Conservation (phyloP, 2,888 invertebrate species). For the Gasteruption jaculator region DNA sequence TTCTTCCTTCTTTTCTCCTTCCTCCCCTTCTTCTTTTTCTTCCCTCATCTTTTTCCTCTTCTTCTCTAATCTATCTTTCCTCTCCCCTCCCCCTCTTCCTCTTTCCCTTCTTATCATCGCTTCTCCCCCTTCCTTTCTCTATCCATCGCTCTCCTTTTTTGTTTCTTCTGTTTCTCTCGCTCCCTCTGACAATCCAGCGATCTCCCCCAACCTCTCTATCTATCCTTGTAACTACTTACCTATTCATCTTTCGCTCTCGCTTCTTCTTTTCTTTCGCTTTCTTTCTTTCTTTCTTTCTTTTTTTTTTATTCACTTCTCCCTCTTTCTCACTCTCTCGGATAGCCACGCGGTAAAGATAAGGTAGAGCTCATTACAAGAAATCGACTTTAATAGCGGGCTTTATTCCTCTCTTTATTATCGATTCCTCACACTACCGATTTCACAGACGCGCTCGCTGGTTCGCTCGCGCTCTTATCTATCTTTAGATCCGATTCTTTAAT, state of each 20-base stretch:
- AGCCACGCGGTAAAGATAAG: neutral
- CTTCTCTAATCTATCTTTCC: conserved; percentile 3
- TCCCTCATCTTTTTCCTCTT: conserved; percentile 9
- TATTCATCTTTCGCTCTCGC: neutral
- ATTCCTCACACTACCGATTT: no score
- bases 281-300: neutral
- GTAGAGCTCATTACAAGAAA: conserved; percentile 5
- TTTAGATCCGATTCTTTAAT: neutral
- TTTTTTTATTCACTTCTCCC: no score
- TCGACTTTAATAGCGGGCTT: no score
- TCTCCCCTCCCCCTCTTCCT: conserved; percentile 14
- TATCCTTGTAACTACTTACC: conserved; percentile 1
- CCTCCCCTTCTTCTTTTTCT: conserved; percentile 8
- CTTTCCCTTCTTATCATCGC: conserved; percentile 5
- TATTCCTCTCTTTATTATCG: no score
- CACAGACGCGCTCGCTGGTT: no score
- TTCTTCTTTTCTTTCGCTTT: no score
- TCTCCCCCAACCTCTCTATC: conserved; percentile 10
- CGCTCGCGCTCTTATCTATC: neutral
- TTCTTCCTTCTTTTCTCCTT: conserved; percentile 10
- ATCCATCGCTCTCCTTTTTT: no score
- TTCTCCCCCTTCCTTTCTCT: conserved; percentile 15
- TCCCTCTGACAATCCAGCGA: conserved; percentile 2
- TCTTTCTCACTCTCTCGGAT: no score
- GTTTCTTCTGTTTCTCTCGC: no score